Evolutionary conservation across 2,888 invertebrate species (phyloP).

Genomic region (Spicauda simplicius): DNA sequence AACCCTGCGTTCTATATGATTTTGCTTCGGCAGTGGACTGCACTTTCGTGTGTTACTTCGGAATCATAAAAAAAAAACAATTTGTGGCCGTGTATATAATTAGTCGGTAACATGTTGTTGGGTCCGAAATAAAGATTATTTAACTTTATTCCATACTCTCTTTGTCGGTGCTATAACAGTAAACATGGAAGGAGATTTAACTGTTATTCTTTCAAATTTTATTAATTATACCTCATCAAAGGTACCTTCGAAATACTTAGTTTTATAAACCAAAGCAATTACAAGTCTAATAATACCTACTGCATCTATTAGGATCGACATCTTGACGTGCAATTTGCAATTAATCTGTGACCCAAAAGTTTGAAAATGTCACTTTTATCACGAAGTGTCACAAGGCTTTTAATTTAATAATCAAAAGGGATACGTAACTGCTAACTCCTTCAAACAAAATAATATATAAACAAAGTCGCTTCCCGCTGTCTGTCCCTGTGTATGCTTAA

Average conservation of each 20-base stretch:
- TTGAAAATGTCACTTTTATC: slow-evolving; percentile 31
- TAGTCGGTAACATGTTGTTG: not conserved
- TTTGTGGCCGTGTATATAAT: no score
- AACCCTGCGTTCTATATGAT: no score
- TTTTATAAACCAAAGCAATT: not conserved
- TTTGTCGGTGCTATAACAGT: not conserved
- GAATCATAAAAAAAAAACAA: no score
- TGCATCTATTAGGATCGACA: not conserved
- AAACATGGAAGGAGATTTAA: not conserved
- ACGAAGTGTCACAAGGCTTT: slow-evolving; percentile 9
- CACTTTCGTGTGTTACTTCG: no score
- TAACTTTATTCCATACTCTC: not conserved
- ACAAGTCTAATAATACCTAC: not conserved
- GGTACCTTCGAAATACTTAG: not conserved
- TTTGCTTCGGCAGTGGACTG: no score
- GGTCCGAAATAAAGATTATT: not conserved
- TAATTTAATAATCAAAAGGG: not conserved
- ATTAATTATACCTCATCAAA: not conserved
- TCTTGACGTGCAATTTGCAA: slow-evolving; percentile 18
- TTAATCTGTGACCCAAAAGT: slow-evolving; percentile 18
- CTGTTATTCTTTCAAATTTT: not conserved
- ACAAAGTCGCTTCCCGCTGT: no score
- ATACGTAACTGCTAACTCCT: no score
- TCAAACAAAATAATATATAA: no score
- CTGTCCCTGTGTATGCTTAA: no score